These are phyloP conservation scores for Trinorchestia longiramus DNA, from an alignment of 1,140 invertebrate genomes.

Conservation along the genomic window DNA sequence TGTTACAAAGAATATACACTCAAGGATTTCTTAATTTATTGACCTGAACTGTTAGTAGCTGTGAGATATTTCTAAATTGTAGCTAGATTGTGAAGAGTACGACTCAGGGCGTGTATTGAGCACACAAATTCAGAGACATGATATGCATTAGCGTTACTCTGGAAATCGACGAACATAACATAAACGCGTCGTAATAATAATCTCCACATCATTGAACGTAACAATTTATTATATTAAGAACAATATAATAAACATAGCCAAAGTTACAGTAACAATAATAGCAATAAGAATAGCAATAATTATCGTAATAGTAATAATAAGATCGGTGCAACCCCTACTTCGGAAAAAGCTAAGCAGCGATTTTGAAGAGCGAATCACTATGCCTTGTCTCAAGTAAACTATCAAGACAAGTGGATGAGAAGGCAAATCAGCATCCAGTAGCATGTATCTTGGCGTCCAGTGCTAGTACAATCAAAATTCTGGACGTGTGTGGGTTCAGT, in stretches of 20 bases:
- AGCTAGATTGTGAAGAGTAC: background rate
- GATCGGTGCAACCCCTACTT: background rate
- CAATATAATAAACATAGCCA: conserved; percentile 17
- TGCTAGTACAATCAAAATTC: background rate
- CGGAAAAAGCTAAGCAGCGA: background rate
- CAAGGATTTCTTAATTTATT: background rate
- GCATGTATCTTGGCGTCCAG: background rate
- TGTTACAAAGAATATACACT: background rate
- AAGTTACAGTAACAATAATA: background rate
- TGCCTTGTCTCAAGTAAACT: background rate
- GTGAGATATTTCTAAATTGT: conserved; percentile 2
- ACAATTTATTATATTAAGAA: conserved; percentile 2
- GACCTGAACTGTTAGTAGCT: background rate
- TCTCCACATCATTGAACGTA: conserved; percentile 4
- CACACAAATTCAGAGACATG: background rate
- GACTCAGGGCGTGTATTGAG: background rate
- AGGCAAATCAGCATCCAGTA: background rate
- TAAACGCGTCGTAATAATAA: background rate
- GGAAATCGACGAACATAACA: background rate
- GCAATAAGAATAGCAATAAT: background rate
- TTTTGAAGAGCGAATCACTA: background rate
- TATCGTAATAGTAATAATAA: background rate
- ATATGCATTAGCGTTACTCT: background rate
- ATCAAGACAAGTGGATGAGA: background rate
- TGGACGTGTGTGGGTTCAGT: background rate